A percentile compares a stretch with the other conserved stretches of the same genome.
Evolutionary conservation across 2,888 invertebrate genomes (phyloP).

Genomic region (Tyria jacobaeae): DNA sequence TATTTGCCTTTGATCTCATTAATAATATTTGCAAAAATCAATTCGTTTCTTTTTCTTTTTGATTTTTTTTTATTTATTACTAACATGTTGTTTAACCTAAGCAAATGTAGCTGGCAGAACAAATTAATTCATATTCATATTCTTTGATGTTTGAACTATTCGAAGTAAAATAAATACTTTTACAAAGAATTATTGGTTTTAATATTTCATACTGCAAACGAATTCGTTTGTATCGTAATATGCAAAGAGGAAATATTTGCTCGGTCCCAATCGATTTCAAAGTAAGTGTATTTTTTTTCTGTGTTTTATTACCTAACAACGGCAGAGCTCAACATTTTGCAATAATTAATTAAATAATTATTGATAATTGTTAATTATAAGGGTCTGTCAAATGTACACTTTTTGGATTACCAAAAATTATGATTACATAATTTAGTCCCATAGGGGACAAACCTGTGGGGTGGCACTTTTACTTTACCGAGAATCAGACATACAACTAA

Average conservation of each 20-base stretch:
- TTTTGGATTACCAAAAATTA: too few relatives aligned
- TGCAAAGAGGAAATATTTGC: background rate
- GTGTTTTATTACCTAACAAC: too few relatives aligned
- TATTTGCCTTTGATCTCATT: background rate
- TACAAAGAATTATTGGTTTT: background rate
- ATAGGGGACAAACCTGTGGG: too few relatives aligned
- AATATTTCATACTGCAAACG: background rate
- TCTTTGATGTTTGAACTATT: background rate
- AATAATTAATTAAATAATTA: too few relatives aligned
- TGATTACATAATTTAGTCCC: too few relatives aligned
- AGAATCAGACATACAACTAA: too few relatives aligned
- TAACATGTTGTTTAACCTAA: background rate
- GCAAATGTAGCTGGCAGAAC: background rate
- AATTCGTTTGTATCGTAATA: background rate
- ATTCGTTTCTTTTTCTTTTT: background rate
- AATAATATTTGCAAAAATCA: background rate
- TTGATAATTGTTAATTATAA: too few relatives aligned
- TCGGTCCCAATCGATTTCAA: background rate
- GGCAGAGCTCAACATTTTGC: too few relatives aligned
- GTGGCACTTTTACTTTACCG: too few relatives aligned
- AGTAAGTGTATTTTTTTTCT: background rate
- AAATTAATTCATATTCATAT: background rate
- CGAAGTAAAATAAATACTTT: background rate
- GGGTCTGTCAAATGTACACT: too few relatives aligned
- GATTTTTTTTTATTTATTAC: background rate